Conservation (phyloP, 2,797 vertebrate genomes). For the Nyctibius grandis region DNA sequence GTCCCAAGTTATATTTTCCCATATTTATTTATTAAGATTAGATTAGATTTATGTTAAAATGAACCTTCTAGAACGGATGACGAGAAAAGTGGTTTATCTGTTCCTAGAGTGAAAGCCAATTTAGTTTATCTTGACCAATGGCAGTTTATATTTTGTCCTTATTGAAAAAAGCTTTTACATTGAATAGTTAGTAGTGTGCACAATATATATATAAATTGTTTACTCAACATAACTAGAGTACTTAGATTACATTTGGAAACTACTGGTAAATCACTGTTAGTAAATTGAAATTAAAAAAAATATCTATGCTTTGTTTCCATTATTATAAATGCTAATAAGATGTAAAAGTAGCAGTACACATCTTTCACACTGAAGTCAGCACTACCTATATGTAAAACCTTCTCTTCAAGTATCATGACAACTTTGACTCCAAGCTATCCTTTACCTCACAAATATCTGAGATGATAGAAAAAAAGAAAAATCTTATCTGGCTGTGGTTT, state of each 20-base stretch:
- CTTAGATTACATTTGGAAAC: background rate
- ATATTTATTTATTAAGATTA: background rate
- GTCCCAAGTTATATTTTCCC: background rate
- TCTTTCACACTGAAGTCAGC: background rate
- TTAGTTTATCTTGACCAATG: background rate
- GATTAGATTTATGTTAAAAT: background rate
- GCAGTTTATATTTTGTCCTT: background rate
- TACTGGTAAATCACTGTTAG: background rate
- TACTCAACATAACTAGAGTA: background rate
- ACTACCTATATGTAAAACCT: background rate
- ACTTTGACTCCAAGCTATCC: background rate
- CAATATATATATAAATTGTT: background rate
- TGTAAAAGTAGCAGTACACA: background rate
- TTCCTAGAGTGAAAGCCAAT: background rate
- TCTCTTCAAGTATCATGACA: background rate
- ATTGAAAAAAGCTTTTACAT: background rate
- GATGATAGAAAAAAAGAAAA: background rate
- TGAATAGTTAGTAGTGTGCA: background rate
- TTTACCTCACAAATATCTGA: background rate
- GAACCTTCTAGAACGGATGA: background rate
- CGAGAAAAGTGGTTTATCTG: background rate
- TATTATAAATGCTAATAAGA: background rate
- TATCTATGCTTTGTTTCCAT: background rate
- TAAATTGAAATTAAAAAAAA: background rate
- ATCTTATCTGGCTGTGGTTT: background rate